Evolutionary conservation across 1,140 invertebrate genomes (phyloP).

Genomic region (Antheraea mylitta): DNA sequence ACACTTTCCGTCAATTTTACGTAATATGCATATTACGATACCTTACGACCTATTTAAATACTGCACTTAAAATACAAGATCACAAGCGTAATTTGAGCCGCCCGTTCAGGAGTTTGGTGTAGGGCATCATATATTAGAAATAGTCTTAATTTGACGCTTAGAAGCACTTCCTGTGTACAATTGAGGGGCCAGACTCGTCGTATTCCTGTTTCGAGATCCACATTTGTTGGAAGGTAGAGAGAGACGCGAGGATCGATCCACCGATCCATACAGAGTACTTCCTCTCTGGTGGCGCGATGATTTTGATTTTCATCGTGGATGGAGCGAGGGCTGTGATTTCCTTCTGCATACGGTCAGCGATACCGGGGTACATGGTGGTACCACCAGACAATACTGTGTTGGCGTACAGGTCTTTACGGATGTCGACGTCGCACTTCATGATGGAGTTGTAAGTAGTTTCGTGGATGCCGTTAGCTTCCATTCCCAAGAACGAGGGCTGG

Average conservation of each 20-base stretch:
- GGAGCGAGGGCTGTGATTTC: conserved; percentile 94
- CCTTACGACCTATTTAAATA: conserved; percentile 75
- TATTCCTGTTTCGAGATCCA: conserved; percentile 95
- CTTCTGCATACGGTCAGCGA: conserved; percentile 91
- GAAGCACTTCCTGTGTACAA: conserved; percentile 93
- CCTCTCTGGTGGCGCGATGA: conserved; percentile 92
- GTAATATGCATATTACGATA: conserved; percentile 78
- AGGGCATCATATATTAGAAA: conserved; percentile 67
- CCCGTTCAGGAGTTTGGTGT: conserved; percentile 57
- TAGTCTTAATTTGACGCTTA: conserved; percentile 79
- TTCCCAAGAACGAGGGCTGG: conserved; percentile 93
- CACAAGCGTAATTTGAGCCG: conserved; percentile 75
- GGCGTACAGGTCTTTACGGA: conserved; percentile 96
- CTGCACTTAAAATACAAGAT: conserved; percentile 71
- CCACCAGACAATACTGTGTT: conserved; percentile 95
- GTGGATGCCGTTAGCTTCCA: conserved; percentile 91
- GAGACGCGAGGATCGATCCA: conserved; percentile 92
- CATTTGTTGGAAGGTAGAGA: conserved; percentile 96
- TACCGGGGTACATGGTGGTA: conserved; percentile 96
- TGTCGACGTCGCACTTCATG: conserved; percentile 96
- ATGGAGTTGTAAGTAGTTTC: conserved; percentile 95
- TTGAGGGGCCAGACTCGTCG: conserved; percentile 90
- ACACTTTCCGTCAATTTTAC: conserved; percentile 47
- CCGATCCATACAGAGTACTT: conserved; percentile 93
- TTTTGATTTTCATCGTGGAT: conserved; percentile 95